Conservation (phyloP, 2,888 invertebrate species). For the Entomobrya multifasciata region DNA sequence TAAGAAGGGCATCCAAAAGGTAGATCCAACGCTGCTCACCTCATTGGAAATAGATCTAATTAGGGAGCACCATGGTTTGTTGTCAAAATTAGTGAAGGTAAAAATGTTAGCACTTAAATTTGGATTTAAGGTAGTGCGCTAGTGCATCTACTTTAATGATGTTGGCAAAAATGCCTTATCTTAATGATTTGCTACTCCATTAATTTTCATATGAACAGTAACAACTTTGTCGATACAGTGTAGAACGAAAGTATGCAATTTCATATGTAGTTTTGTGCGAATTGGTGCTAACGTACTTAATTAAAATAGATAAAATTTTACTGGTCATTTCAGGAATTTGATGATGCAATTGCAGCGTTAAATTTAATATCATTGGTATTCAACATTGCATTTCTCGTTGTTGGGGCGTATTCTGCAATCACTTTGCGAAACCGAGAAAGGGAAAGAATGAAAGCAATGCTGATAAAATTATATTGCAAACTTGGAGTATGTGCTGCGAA, state of each 20-base stretch:
- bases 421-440: constrained; percentile 65
- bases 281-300: not conserved
- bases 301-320: not conserved
- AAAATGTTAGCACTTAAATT: too few relatives aligned
- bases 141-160: too few relatives aligned
- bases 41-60: constrained; percentile 78
- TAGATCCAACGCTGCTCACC: constrained; percentile 72
- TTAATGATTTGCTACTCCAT: too few relatives aligned
- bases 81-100: constrained; percentile 75
- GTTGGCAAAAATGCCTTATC: too few relatives aligned
- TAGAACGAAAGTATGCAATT: too few relatives aligned
- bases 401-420: constrained; percentile 75
- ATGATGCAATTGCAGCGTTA: constrained; percentile 73
- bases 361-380: constrained; percentile 75
- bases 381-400: constrained; percentile 73
- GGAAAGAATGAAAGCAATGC: constrained; percentile 44
- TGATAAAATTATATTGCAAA: constrained; percentile 71
- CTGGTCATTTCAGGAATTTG: constrained; percentile 74
- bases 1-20: constrained; percentile 70
- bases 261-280: too few relatives aligned
- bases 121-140: too few relatives aligned
- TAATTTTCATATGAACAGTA: too few relatives aligned
- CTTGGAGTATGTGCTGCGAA: constrained; percentile 73
- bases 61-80: constrained; percentile 77
- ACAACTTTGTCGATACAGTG: too few relatives aligned